Evolutionary conservation across 2,888 invertebrate species (phyloP), one percentile per base, ranked within the genome.

Genomic region (Bombylius discolor): DNA sequence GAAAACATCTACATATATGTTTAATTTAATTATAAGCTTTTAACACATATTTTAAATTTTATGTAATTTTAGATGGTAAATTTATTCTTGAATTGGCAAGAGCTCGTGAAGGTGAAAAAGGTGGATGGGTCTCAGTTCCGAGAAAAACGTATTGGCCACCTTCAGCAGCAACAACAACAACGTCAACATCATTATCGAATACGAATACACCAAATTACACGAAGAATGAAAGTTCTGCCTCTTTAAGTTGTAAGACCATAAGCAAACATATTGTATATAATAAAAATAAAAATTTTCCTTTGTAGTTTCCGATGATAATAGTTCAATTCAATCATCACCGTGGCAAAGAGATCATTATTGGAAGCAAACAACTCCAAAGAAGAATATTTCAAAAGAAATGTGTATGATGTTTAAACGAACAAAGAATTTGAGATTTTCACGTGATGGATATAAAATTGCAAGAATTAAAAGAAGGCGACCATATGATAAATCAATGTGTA

Each of bases 281-380:
- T 23, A 23, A 23, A 23, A 23, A 23, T 23, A 23, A 23, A 23
- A 23, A 23, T 23, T 42, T 62, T 59, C 31, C 48, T 61, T 71
- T 72, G 52, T 65, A 85, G 85, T 87, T 76, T 89, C 90, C 67
- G 91, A 91, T 78, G 91, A 91, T 76, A 91, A 89, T 77, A 89
- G 88, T 69, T 91, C 90, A 62, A 82, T 91, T 70, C 89, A 90
- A 73, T 90, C 90, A 64, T 91, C 90, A 67, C 91, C 90, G 60
- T 90, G 90, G 88, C 88, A 89, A 76, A 81, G 90, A 65, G 90
- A 91, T 75, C 89, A 89, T 76, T 86, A 87, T 70, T 91, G 90
- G 89, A 90, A 90, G 74, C 90, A 90, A 74, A 77, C 83, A 62
- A 78, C 81, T 63, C 90, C 90, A 57, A 82, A 84, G 65, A 82